Conservation (phyloP, 2,113 vertebrate species). For the Ptyas mucosa region DNA sequence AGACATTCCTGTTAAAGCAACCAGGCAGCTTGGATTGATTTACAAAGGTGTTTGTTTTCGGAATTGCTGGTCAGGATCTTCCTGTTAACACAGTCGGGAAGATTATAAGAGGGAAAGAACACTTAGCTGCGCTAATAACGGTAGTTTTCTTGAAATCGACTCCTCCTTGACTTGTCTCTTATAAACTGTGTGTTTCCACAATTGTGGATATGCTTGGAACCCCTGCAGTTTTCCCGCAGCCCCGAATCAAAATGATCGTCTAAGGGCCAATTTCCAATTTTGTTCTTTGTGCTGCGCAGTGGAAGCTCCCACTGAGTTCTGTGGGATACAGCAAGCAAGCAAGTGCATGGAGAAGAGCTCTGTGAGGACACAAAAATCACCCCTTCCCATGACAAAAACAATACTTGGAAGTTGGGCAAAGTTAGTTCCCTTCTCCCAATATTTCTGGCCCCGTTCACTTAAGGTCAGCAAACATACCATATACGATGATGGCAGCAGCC, state of each 20-base stretch:
- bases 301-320: background rate
- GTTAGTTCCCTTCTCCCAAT: background rate
- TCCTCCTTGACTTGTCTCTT: background rate
- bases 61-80: background rate
- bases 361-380: no score
- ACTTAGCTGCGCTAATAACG: background rate
- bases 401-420: background rate
- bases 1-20: background rate
- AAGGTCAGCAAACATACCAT: background rate
- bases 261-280: background rate
- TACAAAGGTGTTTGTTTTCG: background rate
- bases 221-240: background rate
- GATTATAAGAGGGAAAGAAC: background rate
- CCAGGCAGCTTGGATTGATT: background rate
- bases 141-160: no score
- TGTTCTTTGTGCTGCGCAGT: background rate
- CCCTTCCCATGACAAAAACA: background rate
- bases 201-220: background rate
- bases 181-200: background rate
- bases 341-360: background rate
- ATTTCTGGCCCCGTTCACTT: background rate
- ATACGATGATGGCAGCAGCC: background rate
- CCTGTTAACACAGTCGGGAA: background rate
- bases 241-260: background rate
- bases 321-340: background rate